phyloP scores from a whole-genome alignment of 2,797 vertebrate species.

The Hozukius guyotensis region DNA sequence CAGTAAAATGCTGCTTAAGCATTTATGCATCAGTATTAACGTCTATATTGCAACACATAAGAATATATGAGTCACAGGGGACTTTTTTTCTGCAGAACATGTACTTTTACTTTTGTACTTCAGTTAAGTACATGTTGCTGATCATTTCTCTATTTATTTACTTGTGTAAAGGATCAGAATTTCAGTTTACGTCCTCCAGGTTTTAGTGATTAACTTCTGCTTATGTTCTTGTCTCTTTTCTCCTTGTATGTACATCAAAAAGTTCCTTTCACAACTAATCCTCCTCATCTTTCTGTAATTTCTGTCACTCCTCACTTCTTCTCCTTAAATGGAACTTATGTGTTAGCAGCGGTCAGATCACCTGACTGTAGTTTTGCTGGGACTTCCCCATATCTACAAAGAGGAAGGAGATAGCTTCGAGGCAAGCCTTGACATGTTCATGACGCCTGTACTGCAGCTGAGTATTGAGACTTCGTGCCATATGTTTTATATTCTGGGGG shows the following conservation, averaged over 20 bases:
- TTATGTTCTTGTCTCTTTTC: not conserved
- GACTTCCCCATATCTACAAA: not conserved
- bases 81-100: too few relatives aligned
- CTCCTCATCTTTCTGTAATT: too few relatives aligned
- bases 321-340: not conserved
- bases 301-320: not conserved
- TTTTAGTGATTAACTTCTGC: not conserved
- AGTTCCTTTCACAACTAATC: not conserved
- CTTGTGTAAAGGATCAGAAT: too few relatives aligned
- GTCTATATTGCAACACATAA: not conserved
- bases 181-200: not conserved
- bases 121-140: not conserved
- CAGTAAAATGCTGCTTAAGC: not conserved
- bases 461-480: not conserved
- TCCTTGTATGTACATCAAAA: not conserved
- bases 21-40: not conserved
- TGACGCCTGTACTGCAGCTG: not conserved
- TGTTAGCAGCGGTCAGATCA: not conserved
- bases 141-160: not conserved
- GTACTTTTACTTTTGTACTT: not conserved
- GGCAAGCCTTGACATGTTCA: slow-evolving; percentile 38
- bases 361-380: slow-evolving; percentile 11
- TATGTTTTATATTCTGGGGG: not conserved
- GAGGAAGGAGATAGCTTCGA: rapidly evolving
- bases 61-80: not conserved